phyloP scores from a whole-genome alignment of 2,113 vertebrate species.

The Ammodytes dubius region DNA sequence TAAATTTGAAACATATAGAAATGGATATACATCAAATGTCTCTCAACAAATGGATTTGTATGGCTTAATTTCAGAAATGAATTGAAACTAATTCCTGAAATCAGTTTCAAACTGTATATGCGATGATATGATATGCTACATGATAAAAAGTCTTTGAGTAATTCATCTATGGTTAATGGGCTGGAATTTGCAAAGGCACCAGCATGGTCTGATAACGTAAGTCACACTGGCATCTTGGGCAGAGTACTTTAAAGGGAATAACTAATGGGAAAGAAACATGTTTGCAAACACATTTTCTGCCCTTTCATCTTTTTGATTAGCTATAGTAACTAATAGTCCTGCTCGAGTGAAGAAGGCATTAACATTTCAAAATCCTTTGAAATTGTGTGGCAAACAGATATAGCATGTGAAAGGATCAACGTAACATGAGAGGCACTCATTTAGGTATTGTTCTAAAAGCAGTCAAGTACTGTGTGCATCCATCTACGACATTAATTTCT shows the following conservation, averaged over 20 bases:
- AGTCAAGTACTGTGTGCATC: not conserved
- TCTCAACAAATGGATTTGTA: not conserved
- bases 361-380: not conserved
- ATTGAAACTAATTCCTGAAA: not conserved
- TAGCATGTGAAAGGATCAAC: too few species aligned
- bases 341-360: not conserved
- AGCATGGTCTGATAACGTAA: not conserved
- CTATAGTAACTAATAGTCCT: not conserved
- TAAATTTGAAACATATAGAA: not conserved
- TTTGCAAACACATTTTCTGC: not conserved
- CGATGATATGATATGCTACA: not conserved
- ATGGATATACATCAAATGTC: not conserved
- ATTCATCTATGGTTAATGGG: constrained; percentile 6
- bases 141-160: not conserved
- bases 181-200: not conserved
- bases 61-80: not conserved
- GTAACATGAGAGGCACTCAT: too few species aligned
- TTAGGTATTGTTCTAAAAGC: too few species aligned
- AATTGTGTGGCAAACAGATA: too few species aligned
- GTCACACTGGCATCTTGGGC: not conserved
- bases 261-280: not conserved
- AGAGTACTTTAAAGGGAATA: not conserved
- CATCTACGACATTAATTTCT: too few species aligned
- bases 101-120: not conserved
- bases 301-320: not conserved